These are phyloP conservation scores for Oxyura jamaicensis DNA, from an alignment of 2,113 vertebrate species.

Conservation along the genomic window DNA sequence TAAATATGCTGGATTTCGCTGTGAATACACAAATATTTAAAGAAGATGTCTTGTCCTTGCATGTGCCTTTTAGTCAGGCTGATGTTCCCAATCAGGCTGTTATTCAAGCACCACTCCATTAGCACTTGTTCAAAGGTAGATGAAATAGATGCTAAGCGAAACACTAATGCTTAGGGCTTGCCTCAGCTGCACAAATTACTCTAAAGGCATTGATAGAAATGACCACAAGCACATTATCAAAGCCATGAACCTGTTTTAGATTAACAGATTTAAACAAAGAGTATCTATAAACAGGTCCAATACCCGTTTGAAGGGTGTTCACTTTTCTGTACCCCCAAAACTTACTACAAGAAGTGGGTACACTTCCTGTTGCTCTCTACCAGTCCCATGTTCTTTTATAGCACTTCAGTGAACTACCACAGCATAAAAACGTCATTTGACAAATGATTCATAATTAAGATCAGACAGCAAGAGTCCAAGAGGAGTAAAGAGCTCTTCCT, in stretches of 20 bases:
- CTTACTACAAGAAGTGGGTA: background rate
- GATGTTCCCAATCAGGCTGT: background rate
- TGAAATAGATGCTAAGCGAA: background rate
- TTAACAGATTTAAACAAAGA: background rate
- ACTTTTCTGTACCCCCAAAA: background rate
- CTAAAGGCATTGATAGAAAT: background rate
- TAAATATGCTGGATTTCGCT: constrained; percentile 41
- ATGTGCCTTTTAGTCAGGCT: background rate
- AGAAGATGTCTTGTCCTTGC: constrained; percentile 46
- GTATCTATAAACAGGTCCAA: background rate
- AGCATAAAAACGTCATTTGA: background rate
- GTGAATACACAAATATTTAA: constrained; percentile 56
- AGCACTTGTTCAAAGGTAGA: background rate
- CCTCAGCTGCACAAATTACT: background rate
- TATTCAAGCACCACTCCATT: background rate
- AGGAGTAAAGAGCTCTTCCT: background rate
- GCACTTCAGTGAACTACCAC: background rate
- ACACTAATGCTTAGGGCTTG: background rate
- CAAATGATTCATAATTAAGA: background rate
- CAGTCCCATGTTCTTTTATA: background rate
- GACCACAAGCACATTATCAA: background rate
- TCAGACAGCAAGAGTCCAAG: background rate
- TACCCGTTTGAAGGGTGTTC: background rate
- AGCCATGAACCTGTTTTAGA: background rate
- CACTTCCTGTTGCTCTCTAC: background rate